phyloP scores from a whole-genome alignment of 2,797 vertebrate genomes.

The Amblyopsis hoosieri region DNA sequence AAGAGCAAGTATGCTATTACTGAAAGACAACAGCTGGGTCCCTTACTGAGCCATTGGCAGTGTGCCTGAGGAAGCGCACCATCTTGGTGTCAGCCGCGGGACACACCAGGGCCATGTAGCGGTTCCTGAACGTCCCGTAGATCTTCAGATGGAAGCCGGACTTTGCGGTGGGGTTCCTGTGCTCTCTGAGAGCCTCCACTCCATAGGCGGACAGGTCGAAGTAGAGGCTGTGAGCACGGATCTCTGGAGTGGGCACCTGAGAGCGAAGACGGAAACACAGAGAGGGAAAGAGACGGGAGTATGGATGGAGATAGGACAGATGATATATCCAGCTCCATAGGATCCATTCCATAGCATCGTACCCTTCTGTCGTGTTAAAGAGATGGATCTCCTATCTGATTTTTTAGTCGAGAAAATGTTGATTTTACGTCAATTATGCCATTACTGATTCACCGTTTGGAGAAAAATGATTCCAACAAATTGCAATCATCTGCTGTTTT shows the following conservation, averaged over 20 bases:
- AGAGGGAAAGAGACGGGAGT: neutral
- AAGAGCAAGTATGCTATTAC: too few species aligned
- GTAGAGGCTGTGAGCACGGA: constrained; percentile 79
- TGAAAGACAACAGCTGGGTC: too few species aligned
- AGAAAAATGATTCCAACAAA: constrained; percentile 3
- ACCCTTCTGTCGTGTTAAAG: neutral
- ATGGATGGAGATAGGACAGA: neutral
- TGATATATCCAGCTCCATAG: neutral
- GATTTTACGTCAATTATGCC: constrained; percentile 25
- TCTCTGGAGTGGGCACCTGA: constrained; percentile 85
- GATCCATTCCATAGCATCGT: constrained; percentile 7
- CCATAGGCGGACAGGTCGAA: constrained; percentile 86
- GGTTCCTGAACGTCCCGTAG: constrained; percentile 82
- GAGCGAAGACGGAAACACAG: neutral
- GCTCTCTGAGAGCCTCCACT: constrained; percentile 72
- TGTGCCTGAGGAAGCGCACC: constrained; percentile 80
- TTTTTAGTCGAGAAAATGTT: constrained; percentile 15
- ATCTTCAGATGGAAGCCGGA: constrained; percentile 84
- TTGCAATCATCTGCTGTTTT: constrained; percentile 17
- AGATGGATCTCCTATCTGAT: too few species aligned
- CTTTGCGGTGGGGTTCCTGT: constrained; percentile 59
- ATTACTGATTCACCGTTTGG: constrained; percentile 6
- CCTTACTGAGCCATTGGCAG: constrained; percentile 81
- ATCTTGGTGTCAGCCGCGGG: constrained; percentile 79
- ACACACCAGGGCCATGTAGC: constrained; percentile 81